Base-by-base conservation (phyloP, 2,888 invertebrate species). In the Phania funesta region DNA sequence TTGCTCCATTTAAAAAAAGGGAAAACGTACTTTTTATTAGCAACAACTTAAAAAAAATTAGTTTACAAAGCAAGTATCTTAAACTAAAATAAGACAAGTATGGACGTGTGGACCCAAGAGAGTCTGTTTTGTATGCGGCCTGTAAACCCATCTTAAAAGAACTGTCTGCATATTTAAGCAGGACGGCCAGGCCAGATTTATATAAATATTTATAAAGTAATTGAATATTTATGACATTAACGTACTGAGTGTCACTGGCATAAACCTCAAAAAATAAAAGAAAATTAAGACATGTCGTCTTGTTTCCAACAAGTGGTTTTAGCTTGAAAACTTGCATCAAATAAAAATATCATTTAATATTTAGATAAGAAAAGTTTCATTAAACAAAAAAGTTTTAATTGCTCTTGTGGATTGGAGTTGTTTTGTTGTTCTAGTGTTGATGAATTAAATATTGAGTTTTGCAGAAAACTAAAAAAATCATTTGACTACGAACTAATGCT, bases 171-270 rank as follows among this genome's bases (percentile, higher is more conserved):
- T n/a, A n/a, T n/a, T n/a, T n/a, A n/a, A n/a, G n/a, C n/a, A n/a
- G n/a, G n/a, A n/a, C n/a, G 50, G 29, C n/a, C n/a, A n/a, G n/a
- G n/a, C 38, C 60, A 71, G 38, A 38, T 71, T 29, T 71, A 60
- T 26, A 41, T 60, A 32, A 73, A 54, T 52, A 62, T 73, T 62
- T 62, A 52, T 44, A n/a, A n/a, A n/a, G 41, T 29, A 32, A 62
- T 64, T 62, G 73, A 52, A 62, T 73, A 62, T 73, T 73, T 73
- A 62, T 52, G 41, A 58, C 58, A 71, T 56, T 32, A n/a, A 22
- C 41, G 41, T 29, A 32, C 56, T 38, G n/a, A 60, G 48, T 1
- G 38, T 18, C 48, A 18, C 38, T 48, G 24, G 35, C 50, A 38
- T n/a, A 52, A 62, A 1, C 41, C 32, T 22, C 70, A 46, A 22